Evolutionary conservation across 2,797 vertebrate genomes (phyloP).

Genomic region (Scarus forsteni): DNA sequence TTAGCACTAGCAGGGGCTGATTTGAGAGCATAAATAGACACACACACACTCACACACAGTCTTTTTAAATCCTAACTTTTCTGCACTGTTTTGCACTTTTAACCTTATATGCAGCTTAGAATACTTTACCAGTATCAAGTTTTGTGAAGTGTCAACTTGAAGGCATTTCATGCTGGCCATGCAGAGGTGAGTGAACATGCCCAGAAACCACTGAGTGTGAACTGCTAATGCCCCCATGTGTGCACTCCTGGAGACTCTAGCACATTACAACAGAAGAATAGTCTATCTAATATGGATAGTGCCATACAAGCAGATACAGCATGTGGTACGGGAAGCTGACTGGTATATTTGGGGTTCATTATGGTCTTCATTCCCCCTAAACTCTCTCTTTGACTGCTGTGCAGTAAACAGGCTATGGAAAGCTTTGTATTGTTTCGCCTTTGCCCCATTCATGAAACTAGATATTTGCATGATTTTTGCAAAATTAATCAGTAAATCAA

Average conservation of each 20-base stretch:
- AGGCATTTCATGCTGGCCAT: slow-evolving; percentile 37
- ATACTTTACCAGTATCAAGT: slow-evolving; percentile 18
- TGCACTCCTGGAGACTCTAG: slow-evolving; percentile 30
- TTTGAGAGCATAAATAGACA: slow-evolving; percentile 52
- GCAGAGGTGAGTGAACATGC: slow-evolving; percentile 31
- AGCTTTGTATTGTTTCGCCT: slow-evolving; percentile 33
- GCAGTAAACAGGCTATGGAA: slow-evolving; percentile 24
- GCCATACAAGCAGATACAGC: slow-evolving; percentile 69
- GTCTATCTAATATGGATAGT: slow-evolving; percentile 54
- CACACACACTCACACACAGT: slow-evolving; percentile 15
- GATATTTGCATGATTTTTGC: too few relatives aligned
- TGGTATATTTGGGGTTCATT: slow-evolving; percentile 80
- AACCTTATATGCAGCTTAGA: slow-evolving; percentile 5
- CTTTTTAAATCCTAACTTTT: neutral
- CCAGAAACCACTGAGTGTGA: slow-evolving; percentile 28
- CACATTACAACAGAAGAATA: slow-evolving; percentile 56
- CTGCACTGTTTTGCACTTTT: slow-evolving; percentile 16
- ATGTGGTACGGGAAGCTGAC: slow-evolving; percentile 71
- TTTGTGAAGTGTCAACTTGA: slow-evolving; percentile 23
- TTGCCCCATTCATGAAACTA: neutral
- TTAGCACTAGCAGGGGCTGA: slow-evolving; percentile 63
- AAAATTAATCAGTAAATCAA: too few relatives aligned
- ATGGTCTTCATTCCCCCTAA: slow-evolving; percentile 56
- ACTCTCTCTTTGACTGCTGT: slow-evolving; percentile 50
- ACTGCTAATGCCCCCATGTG: slow-evolving; percentile 29